phyloP scores from a whole-genome alignment of 2,113 vertebrate species.

The Monarcha castaneiventris region DNA sequence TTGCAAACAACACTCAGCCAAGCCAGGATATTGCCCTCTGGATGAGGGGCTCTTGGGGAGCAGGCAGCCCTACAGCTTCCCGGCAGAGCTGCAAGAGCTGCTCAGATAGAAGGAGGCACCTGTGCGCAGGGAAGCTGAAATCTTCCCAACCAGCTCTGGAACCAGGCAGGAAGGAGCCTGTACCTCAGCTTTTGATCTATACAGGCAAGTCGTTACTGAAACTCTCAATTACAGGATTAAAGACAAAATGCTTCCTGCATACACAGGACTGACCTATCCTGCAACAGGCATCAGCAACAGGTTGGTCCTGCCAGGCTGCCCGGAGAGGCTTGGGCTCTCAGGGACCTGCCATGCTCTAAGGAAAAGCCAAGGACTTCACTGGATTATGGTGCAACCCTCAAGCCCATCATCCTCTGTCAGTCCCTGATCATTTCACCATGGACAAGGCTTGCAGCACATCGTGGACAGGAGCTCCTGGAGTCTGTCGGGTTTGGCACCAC shows the following conservation, averaged over 20 bases:
- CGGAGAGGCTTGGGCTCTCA: neutral
- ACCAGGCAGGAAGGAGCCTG: neutral
- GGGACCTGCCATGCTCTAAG: neutral
- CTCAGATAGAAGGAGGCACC: neutral
- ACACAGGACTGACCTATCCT: neutral
- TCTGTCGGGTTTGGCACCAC: neutral
- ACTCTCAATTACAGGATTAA: constrained; percentile 14
- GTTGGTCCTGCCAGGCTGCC: neutral
- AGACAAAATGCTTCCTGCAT: constrained; percentile 4
- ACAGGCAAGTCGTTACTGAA: neutral
- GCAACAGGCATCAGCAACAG: neutral
- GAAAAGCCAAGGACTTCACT: neutral
- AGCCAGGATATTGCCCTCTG: neutral
- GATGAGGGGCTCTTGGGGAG: rapidly evolving
- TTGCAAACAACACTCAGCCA: neutral
- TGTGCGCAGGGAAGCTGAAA: neutral
- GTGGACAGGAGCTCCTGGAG: neutral
- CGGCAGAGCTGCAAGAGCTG: neutral
- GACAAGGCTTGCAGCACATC: neutral
- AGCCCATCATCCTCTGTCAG: neutral
- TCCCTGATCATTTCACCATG: neutral
- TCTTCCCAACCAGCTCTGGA: neutral
- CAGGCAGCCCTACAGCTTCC: neutral
- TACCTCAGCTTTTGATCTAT: neutral
- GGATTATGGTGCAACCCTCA: too few species aligned